Conservation (phyloP, 2,113 vertebrate species). For the Hippocampus zosterae region DNA sequence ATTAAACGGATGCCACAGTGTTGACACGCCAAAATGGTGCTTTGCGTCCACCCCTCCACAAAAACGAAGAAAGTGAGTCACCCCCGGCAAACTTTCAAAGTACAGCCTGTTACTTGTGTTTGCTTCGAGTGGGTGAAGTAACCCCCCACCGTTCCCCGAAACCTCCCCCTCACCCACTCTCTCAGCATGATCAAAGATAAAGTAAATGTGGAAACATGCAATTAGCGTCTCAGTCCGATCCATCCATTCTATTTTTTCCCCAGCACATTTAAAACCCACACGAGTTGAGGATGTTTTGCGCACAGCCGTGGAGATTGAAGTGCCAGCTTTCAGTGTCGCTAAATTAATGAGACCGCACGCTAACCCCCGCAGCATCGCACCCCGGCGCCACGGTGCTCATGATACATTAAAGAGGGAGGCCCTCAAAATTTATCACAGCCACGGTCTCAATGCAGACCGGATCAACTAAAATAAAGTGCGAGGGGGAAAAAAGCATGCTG, state of each 20-base stretch:
- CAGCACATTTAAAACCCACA: conserved; percentile 32
- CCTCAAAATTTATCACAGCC: conserved; percentile 48
- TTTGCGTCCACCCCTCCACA: neutral
- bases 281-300: conserved; percentile 28
- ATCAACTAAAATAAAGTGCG: conserved; percentile 27
- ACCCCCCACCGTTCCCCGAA: neutral
- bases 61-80: neutral
- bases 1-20: neutral
- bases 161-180: neutral
- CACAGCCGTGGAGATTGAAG: conserved; percentile 41
- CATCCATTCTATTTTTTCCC: conserved; percentile 27
- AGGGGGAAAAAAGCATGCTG: conserved; percentile 8
- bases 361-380: conserved; percentile 36
- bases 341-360: conserved; percentile 51
- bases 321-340: conserved; percentile 46
- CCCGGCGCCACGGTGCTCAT: conserved; percentile 31
- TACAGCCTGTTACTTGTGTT: neutral
- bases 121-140: neutral
- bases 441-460: conserved; percentile 22
- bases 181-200: neutral
- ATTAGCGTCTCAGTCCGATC: conserved; percentile 3
- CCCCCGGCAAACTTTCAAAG: neutral
- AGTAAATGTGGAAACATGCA: neutral
- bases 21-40: neutral
- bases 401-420: conserved; percentile 53